Conservation (phyloP, 1,140 invertebrate genomes). For the Nebria ingens region DNA sequence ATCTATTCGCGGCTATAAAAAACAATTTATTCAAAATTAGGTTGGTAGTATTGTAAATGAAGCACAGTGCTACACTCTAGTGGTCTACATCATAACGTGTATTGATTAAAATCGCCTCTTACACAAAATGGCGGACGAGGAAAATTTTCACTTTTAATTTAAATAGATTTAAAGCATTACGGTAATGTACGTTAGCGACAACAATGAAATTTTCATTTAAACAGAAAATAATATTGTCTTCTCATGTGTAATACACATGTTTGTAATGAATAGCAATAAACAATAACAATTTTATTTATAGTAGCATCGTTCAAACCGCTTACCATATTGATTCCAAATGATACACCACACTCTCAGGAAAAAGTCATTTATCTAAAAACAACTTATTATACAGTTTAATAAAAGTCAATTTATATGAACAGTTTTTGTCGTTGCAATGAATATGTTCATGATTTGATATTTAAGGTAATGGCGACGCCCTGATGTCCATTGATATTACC, state of each 20-base stretch:
- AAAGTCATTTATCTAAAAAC: slow-evolving; percentile 8
- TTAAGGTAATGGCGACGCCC: not conserved
- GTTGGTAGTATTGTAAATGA: not conserved
- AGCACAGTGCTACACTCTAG: not conserved
- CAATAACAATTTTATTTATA: not conserved
- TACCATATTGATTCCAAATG: not conserved
- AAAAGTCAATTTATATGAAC: not conserved
- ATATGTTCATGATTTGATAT: not conserved
- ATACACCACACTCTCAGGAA: not conserved
- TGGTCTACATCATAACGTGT: not conserved
- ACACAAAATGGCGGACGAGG: not conserved
- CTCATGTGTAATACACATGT: not conserved
- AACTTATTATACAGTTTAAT: not conserved
- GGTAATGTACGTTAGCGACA: too few relatives aligned
- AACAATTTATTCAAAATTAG: slow-evolving; percentile 20
- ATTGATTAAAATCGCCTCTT: not conserved
- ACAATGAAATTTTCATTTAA: not conserved
- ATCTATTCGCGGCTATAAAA: slow-evolving; percentile 80
- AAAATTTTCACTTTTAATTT: not conserved
- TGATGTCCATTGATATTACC: not conserved
- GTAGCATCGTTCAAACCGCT: not conserved
- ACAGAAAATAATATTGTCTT: not conserved
- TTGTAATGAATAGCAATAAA: not conserved
- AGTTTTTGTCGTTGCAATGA: not conserved
- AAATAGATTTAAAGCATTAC: not conserved